Evolutionary conservation across 2,113 vertebrate genomes (phyloP).

Genomic region (Tenebrosternarchus preto): DNA sequence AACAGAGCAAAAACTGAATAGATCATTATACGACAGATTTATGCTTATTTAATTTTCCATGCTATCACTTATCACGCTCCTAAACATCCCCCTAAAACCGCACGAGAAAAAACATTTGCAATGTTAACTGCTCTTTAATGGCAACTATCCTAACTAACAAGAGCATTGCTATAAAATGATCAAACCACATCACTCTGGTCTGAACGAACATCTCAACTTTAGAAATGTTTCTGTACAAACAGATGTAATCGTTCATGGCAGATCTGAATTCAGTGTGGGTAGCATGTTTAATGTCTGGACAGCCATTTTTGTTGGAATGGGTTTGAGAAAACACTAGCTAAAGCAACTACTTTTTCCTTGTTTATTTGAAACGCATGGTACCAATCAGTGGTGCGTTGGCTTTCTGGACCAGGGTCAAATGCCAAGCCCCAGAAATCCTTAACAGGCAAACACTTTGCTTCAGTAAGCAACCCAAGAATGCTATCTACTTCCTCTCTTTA

Average conservation of each 20-base stretch:
- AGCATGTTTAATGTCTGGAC: constrained; percentile 32
- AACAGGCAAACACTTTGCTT: too few species aligned
- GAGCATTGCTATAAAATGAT: neutral
- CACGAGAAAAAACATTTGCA: constrained; percentile 9
- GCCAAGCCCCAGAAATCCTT: constrained; percentile 68
- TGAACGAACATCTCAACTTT: constrained; percentile 9
- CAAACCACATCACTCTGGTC: constrained; percentile 21
- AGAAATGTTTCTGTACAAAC: constrained; percentile 18
- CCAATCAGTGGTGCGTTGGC: constrained; percentile 62
- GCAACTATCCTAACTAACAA: neutral
- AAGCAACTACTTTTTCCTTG: constrained; percentile 9
- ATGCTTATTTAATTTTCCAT: too few species aligned
- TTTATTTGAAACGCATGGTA: constrained; percentile 63
- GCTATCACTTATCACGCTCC: neutral
- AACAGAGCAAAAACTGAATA: neutral
- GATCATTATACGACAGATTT: too few species aligned
- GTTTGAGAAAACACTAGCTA: constrained; percentile 20
- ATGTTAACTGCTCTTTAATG: constrained; percentile 13
- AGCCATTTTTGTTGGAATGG: constrained; percentile 11
- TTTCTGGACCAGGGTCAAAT: constrained; percentile 63
- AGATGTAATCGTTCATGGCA: constrained; percentile 29
- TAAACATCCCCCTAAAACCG: neutral
- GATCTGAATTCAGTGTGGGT: constrained; percentile 25
- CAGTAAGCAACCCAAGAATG: constrained; percentile 63
- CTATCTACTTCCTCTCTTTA: constrained; percentile 38